Conservation (phyloP, 1,140 invertebrate genomes). For the Ceratoteleas bidentatus region DNA sequence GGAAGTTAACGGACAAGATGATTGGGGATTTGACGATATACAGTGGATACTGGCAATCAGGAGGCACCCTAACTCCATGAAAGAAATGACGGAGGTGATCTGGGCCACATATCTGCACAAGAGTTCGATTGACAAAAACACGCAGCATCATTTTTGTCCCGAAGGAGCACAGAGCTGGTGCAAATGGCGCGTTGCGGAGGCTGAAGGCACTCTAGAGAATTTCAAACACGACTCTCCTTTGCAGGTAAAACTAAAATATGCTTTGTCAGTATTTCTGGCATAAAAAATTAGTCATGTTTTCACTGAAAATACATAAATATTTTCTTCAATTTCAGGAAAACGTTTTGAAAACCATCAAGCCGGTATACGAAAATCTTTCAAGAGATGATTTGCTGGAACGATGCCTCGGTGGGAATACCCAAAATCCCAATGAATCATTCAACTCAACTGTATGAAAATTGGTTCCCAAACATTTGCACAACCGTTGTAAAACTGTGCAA, state of each 20-base stretch:
- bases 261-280: background rate
- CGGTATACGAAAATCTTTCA: background rate
- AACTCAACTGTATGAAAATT: background rate
- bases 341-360: background rate
- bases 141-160: constrained; percentile 1
- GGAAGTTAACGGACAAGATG: background rate
- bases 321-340: background rate
- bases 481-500: constrained; percentile 1
- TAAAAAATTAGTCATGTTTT: background rate
- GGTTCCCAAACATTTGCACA: constrained; percentile 8
- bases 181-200: no score
- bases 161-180: background rate
- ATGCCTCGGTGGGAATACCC: constrained; percentile 2
- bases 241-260: no score
- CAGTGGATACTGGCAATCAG: background rate
- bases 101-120: constrained; percentile 1
- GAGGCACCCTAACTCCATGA: background rate
- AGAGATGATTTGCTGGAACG: constrained; percentile 7
- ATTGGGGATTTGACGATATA: no score
- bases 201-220: no score
- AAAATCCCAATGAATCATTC: constrained; percentile 6
- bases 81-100: background rate
- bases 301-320: background rate
- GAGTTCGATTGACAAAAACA: background rate
- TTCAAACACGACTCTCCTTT: no score